Percentiles rank a stretch among this genome's conserved stretches.
Conservation (phyloP, 2,888 invertebrate genomes). For the Parelbella ahira region DNA sequence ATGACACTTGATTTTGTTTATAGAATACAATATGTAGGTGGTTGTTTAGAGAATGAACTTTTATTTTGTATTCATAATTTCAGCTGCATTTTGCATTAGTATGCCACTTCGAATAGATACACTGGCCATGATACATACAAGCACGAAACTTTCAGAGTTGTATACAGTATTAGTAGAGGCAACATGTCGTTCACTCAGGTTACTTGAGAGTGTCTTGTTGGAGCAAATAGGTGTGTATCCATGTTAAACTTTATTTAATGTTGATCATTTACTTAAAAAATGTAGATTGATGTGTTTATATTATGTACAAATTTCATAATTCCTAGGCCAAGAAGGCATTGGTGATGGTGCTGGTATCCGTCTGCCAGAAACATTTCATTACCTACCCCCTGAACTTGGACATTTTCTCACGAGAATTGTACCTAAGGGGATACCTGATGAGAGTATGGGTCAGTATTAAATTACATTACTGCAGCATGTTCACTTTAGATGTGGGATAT, state of each 20-base stretch:
- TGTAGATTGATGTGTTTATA: too few species aligned
- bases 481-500: too few species aligned
- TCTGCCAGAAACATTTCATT: slow-evolving; percentile 86
- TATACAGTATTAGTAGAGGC: slow-evolving; percentile 89
- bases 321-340: slow-evolving; percentile 70
- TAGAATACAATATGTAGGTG: too few species aligned
- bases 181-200: slow-evolving; percentile 84
- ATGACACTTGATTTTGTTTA: too few species aligned
- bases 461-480: too few species aligned
- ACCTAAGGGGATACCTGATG: slow-evolving; percentile 83
- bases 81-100: slow-evolving; percentile 74
- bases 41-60: too few species aligned
- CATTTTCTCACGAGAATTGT: slow-evolving; percentile 89
- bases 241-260: too few species aligned
- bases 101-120: slow-evolving; percentile 86
- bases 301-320: background rate
- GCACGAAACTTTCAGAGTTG: slow-evolving; percentile 82
- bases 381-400: slow-evolving; percentile 84
- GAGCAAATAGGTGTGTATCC: slow-evolving; percentile 63
- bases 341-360: slow-evolving; percentile 74
- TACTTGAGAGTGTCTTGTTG: slow-evolving; percentile 83
- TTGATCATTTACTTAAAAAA: too few species aligned
- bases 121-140: slow-evolving; percentile 84
- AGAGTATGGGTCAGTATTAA: slow-evolving; percentile 82
- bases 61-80: slow-evolving; percentile 32